Conservation (phyloP, 2,797 vertebrate genomes). For the Valencia hispanica region DNA sequence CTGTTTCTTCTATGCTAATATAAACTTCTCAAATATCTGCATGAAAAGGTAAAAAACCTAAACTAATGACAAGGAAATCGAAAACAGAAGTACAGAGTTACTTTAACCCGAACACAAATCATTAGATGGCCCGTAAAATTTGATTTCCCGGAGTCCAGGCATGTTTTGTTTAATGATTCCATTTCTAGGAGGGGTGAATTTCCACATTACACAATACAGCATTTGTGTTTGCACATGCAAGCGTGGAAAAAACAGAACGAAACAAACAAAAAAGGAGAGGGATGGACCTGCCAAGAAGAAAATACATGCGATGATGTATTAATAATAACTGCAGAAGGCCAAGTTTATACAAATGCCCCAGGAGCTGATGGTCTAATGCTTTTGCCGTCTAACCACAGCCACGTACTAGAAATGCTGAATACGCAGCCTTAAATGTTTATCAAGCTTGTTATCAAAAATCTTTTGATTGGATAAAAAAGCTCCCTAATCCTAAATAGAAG, state of each 20-base stretch:
- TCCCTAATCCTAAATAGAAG: neutral
- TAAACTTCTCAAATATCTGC: slow-evolving; percentile 34
- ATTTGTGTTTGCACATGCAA: slow-evolving; percentile 21
- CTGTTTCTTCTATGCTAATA: slow-evolving; percentile 32
- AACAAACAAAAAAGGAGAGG: neutral
- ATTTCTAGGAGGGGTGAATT: slow-evolving; percentile 25
- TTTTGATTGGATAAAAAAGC: neutral
- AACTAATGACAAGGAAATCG: slow-evolving; percentile 24
- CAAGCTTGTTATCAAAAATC: slow-evolving; percentile 9
- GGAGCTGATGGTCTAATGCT: slow-evolving; percentile 66
- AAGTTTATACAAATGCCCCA: slow-evolving; percentile 52
- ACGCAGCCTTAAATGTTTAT: slow-evolving; percentile 15
- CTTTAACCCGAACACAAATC: slow-evolving; percentile 65
- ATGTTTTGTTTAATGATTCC: slow-evolving; percentile 47
- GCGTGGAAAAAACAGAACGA: slow-evolving; percentile 15
- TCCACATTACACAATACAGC: slow-evolving; percentile 26
- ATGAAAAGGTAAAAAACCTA: slow-evolving; percentile 3
- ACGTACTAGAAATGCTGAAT: slow-evolving; percentile 8
- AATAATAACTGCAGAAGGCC: slow-evolving; percentile 64
- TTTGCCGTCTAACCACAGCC: slow-evolving; percentile 35
- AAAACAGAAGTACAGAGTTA: slow-evolving; percentile 17
- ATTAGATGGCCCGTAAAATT: slow-evolving; percentile 62
- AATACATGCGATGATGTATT: slow-evolving; percentile 41
- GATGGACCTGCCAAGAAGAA: slow-evolving; percentile 26
- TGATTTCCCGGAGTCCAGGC: slow-evolving; percentile 67